Evolutionary conservation across 2,797 vertebrate species (phyloP).

Genomic region (Danio aesculapii): DNA sequence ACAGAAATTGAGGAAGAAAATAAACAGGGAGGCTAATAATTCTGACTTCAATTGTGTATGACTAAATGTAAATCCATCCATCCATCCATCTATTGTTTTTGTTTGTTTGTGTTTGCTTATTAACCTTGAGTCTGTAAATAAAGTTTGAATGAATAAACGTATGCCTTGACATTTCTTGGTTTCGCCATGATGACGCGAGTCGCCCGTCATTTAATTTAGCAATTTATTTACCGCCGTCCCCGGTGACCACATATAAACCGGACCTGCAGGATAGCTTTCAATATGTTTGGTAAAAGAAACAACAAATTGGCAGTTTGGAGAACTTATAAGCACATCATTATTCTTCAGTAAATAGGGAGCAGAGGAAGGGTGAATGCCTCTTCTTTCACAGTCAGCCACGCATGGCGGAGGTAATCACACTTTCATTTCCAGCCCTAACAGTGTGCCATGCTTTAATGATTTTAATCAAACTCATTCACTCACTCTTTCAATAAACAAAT

Average conservation of each 20-base stretch:
- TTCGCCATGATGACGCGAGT: neutral
- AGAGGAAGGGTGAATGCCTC: conserved; percentile 32
- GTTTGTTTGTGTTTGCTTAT: too few relatives aligned
- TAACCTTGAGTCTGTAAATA: too few relatives aligned
- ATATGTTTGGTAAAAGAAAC: conserved; percentile 49
- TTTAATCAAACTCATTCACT: conserved; percentile 73
- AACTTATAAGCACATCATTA: conserved; percentile 60
- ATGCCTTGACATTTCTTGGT: neutral
- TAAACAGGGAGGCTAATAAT: too few relatives aligned
- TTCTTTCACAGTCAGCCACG: conserved; percentile 65
- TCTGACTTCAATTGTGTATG: too few relatives aligned
- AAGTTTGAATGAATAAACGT: too few relatives aligned
- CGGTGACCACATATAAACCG: conserved; percentile 19
- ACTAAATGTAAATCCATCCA: too few relatives aligned
- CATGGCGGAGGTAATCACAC: conserved; percentile 72
- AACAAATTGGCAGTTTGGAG: conserved; percentile 57
- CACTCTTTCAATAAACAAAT: conserved; percentile 65
- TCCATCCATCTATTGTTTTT: too few relatives aligned
- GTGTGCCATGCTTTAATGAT: conserved; percentile 73
- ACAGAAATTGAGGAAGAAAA: too few relatives aligned
- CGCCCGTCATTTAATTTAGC: conserved; percentile 22
- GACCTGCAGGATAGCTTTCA: conserved; percentile 36
- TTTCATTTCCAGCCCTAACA: conserved; percentile 69
- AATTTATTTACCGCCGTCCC: conserved; percentile 10
- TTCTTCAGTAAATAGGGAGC: conserved; percentile 55